A percentile compares a stretch with the other conserved stretches of the same genome.
These are phyloP conservation scores for Macrocentrus cingulum DNA, from an alignment of 1,140 invertebrate species.

Conservation along the genomic window DNA sequence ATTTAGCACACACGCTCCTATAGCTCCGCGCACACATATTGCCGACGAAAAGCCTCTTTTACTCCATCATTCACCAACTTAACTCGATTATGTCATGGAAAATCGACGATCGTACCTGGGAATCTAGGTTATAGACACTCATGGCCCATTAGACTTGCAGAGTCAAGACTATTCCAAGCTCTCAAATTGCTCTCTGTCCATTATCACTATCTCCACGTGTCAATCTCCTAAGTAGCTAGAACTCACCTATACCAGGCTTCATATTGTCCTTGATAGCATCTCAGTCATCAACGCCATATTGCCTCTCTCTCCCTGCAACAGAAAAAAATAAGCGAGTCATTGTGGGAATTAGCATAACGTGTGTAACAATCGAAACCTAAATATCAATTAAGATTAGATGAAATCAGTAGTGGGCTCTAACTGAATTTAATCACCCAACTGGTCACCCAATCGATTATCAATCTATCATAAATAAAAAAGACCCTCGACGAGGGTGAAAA, in stretches of 20 bases:
- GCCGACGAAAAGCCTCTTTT: no score
- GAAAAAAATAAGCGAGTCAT: not conserved
- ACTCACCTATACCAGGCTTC: constrained; percentile 36
- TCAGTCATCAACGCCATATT: constrained; percentile 20
- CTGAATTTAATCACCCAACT: constrained; percentile 15
- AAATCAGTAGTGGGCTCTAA: not conserved
- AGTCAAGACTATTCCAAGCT: constrained; percentile 14
- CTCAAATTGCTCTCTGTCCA: constrained; percentile 37
- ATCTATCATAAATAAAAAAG: no score
- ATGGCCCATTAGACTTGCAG: constrained; percentile 36
- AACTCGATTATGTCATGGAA: constrained; percentile 42
- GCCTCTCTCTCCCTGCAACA: constrained; percentile 4
- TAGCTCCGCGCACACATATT: no score
- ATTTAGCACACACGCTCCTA: no score
- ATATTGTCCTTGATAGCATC: constrained; percentile 31
- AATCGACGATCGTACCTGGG: constrained; percentile 36
- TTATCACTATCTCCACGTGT: constrained; percentile 51
- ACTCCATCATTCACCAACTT: constrained; percentile 20
- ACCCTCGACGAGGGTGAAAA: no score
- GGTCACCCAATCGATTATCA: not conserved
- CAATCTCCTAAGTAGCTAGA: constrained; percentile 51
- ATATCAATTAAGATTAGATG: constrained; percentile 4
- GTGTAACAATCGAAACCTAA: not conserved
- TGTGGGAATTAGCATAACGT: no score
- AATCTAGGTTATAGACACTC: constrained; percentile 30